phyloP scores from a whole-genome alignment of 2,797 vertebrate genomes.

The Sandelia bainsii region DNA sequence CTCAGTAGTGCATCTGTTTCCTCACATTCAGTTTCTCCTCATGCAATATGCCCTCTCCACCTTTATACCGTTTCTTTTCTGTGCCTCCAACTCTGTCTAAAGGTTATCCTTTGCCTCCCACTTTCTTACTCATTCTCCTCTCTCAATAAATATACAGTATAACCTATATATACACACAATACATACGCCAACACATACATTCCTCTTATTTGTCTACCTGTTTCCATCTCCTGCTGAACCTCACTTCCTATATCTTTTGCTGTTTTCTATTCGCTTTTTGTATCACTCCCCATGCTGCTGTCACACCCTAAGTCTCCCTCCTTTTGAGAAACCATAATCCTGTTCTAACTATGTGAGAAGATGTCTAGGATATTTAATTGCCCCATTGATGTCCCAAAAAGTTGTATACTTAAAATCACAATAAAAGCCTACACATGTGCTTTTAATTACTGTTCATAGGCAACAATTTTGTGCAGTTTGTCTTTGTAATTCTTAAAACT shows the following conservation, averaged over 20 bases:
- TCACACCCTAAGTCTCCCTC: not conserved
- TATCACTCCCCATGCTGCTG: not conserved
- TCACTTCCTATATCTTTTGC: constrained; percentile 31
- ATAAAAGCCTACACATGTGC: too few species aligned
- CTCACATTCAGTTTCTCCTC: constrained; percentile 31
- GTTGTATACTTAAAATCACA: too few species aligned
- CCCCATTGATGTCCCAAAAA: too few species aligned
- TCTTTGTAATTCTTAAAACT: too few species aligned
- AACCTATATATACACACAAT: not conserved
- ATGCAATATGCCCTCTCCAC: constrained; percentile 34
- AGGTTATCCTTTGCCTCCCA: constrained; percentile 60
- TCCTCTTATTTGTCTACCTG: constrained; percentile 10
- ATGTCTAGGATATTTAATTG: constrained; percentile 7
- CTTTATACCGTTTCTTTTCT: constrained; percentile 41
- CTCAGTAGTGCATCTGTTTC: constrained; percentile 34
- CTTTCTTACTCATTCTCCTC: constrained; percentile 40
- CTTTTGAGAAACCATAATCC: not conserved
- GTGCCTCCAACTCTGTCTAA: constrained; percentile 56
- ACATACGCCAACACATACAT: not conserved
- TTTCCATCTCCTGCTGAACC: constrained; percentile 34
- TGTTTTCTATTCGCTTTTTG: constrained; percentile 27
- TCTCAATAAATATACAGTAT: constrained; percentile 8
- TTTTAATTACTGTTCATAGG: not conserved
- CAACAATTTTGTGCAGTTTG: constrained; percentile 1
- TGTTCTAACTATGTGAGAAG: not conserved